phyloP scores from a whole-genome alignment of 1,140 invertebrate genomes.

The Mesaphorura yosii region DNA sequence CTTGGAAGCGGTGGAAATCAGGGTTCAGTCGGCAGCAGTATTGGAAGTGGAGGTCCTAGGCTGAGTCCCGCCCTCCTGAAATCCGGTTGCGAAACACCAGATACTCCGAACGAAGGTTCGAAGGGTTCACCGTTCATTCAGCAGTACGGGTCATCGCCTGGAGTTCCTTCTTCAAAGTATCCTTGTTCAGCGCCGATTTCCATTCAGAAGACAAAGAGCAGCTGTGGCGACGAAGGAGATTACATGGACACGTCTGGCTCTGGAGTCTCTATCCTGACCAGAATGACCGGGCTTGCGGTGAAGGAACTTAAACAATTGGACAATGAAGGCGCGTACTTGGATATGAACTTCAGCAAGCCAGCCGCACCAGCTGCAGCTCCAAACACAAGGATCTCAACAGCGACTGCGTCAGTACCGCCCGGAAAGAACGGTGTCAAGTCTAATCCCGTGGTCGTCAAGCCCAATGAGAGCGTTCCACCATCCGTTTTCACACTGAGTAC shows the following conservation, averaged over 20 bases:
- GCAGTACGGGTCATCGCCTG: background rate
- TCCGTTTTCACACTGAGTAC: background rate
- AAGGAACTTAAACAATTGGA: slow-evolving; percentile 26
- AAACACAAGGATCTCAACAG: background rate
- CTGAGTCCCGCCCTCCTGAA: slow-evolving; percentile 23
- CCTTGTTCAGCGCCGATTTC: slow-evolving; percentile 27
- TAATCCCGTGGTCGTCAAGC: slow-evolving; percentile 19
- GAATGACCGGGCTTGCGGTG: slow-evolving; percentile 28
- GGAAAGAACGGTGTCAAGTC: background rate
- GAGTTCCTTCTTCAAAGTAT: slow-evolving; percentile 14
- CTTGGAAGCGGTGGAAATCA: background rate
- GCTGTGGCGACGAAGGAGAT: background rate
- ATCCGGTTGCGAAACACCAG: slow-evolving; percentile 3
- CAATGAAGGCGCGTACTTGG: slow-evolving; percentile 26
- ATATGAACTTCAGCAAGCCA: slow-evolving; percentile 26
- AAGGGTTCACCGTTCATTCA: background rate
- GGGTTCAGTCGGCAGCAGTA: background rate
- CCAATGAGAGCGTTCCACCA: slow-evolving; percentile 15
- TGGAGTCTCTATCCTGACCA: slow-evolving; percentile 20
- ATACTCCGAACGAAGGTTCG: background rate
- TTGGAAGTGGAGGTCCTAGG: background rate
- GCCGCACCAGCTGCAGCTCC: background rate
- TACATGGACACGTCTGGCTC: slow-evolving; percentile 5
- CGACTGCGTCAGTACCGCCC: too few species aligned
- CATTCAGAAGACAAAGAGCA: slow-evolving; percentile 22